phyloP scores from a whole-genome alignment of 2,888 invertebrate genomes.

The Agrypnus murinus region DNA sequence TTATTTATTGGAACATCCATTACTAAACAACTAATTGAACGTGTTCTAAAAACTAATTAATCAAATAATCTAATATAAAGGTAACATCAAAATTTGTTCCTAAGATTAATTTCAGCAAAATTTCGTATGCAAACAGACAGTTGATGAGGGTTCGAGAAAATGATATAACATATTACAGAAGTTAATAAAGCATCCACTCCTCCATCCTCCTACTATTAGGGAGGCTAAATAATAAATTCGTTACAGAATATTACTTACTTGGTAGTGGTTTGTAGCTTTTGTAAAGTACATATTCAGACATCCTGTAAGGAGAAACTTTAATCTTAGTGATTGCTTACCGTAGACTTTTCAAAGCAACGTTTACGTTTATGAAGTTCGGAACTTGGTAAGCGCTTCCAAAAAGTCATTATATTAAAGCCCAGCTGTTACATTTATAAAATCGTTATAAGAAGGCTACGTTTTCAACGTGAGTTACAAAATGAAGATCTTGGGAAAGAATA shows the following conservation, averaged over 20 bases:
- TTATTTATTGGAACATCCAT: no score
- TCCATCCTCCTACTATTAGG: neutral
- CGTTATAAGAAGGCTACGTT: neutral
- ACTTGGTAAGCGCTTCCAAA: neutral
- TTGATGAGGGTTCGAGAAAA: constrained; percentile 8
- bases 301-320: neutral
- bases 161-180: neutral
- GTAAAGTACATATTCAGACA: no score
- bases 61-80: no score
- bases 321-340: neutral
- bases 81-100: no score
- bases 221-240: neutral
- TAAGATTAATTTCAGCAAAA: neutral
- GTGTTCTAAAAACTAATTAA: no score
- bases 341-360: neutral
- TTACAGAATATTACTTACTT: no score
- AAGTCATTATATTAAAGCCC: constrained; percentile 12
- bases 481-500: neutral
- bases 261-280: no score
- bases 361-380: constrained; percentile 8
- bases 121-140: constrained; percentile 6
- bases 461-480: no score
- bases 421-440: constrained; percentile 10
- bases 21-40: no score
- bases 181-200: neutral